A percentile compares a stretch with the other conserved stretches of the same genome.
These are phyloP conservation scores for Spicauda simplicius DNA, from an alignment of 2,888 invertebrate species.

Conservation along the genomic window DNA sequence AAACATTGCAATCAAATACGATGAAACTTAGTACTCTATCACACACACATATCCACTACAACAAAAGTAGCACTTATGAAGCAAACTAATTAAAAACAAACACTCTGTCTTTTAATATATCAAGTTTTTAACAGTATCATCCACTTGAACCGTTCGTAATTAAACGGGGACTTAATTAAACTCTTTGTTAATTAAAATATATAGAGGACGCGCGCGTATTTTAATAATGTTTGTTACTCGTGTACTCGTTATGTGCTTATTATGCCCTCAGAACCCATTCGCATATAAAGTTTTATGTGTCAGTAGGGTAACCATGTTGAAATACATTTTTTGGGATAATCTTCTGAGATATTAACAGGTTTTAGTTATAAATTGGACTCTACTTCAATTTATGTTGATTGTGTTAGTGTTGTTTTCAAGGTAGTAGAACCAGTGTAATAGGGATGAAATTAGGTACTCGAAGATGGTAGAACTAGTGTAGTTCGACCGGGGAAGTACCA, in stretches of 20 bases:
- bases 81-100: slow-evolving; percentile 20
- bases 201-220: neutral
- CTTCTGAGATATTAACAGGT: too few species aligned
- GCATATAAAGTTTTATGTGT: slow-evolving; percentile 13
- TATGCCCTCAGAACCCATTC: slow-evolving; percentile 3
- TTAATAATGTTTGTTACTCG: slow-evolving; percentile 13
- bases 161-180: slow-evolving; percentile 17
- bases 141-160: slow-evolving; percentile 12
- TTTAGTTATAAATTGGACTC: too few species aligned
- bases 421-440: too few species aligned
- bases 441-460: too few species aligned
- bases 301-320: neutral
- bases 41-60: neutral
- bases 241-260: slow-evolving; percentile 3
- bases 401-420: too few species aligned
- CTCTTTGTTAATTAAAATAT: slow-evolving; percentile 20
- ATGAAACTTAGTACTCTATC: too few species aligned
- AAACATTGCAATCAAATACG: too few species aligned
- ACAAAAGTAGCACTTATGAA: slow-evolving; percentile 8
- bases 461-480: too few species aligned
- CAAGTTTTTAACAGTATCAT: slow-evolving; percentile 17
- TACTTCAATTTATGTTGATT: too few species aligned
- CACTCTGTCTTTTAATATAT: slow-evolving; percentile 18
- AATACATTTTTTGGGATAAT: too few species aligned
- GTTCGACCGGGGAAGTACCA: too few species aligned